Base-by-base conservation (phyloP, 2,797 vertebrate species). In the Sphenodon punctatus region DNA sequence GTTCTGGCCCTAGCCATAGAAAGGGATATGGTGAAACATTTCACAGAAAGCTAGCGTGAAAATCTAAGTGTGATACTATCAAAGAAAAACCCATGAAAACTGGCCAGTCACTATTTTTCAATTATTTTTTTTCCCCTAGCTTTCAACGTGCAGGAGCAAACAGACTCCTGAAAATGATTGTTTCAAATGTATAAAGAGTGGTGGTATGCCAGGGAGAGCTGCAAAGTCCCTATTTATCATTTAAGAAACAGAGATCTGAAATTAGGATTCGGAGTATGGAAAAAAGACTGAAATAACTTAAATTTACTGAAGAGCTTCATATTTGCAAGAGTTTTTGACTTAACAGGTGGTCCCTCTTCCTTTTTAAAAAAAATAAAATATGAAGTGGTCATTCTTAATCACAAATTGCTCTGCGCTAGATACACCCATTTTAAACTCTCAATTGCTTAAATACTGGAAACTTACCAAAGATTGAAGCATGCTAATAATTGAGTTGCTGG, bases 201-300 rank as follows among this genome's bases (percentile, higher is more conserved):
- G n/a, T n/a, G n/a, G n/a, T n/a, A n/a, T n/a, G n/a, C n/a, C n/a
- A n/a, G n/a, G n/a, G n/a, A n/a, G n/a, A n/a, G n/a, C n/a, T n/a
- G n/a, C n/a, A n/a, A 73, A 16, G 13, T 17, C 41, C 22, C 53
- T 9, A 1, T 7, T 75, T 61, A 66, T 68, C 36, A 60, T 38
- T 23, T 11, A 78, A 69, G 14, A 63, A 59, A 22, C 0, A 0
- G 65, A 10, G 27, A 9, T 69, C 43, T 89, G 27, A 90, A 79
- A 79, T 79, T 58, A 60, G 41, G 46, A 75, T 75, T 85, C 59
- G 77, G 34, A 46, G 49, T 59, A 25, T 73, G n/a, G 22, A 80
- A 10, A 67, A 6, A 32, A 51, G 14, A 48, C 41, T 56, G 23
- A 17, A 87, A 45, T 68, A 80, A 58, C 23, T 85, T 5, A 41